These are phyloP conservation scores for Zaprionus ornatus DNA, from an alignment of 1,140 invertebrate species.

Conservation along the genomic window DNA sequence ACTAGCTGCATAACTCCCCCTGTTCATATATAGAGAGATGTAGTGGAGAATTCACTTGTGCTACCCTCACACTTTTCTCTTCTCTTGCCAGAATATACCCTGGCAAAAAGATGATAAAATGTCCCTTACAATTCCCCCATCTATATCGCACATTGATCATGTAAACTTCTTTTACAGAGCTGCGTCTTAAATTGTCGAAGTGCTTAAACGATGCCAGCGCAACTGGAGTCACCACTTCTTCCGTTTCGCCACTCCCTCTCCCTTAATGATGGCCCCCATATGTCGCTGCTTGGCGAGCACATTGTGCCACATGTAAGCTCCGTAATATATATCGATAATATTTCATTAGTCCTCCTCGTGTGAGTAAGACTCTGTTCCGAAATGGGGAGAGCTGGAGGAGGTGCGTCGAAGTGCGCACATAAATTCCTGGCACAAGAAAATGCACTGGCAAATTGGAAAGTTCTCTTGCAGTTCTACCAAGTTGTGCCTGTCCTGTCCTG, in stretches of 20 bases:
- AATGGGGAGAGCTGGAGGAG: neutral
- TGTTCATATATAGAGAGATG: too few relatives aligned
- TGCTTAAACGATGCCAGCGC: constrained; percentile 5
- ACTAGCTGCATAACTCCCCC: too few relatives aligned
- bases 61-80: too few relatives aligned
- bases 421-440: constrained; percentile 74
- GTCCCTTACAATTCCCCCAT: neutral
- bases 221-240: neutral
- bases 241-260: neutral
- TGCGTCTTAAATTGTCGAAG: constrained; percentile 3
- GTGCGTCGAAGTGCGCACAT: constrained; percentile 70
- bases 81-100: too few relatives aligned
- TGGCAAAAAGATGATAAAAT: neutral
- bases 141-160: neutral
- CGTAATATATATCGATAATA: constrained; percentile 80
- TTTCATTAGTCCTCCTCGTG: constrained; percentile 60
- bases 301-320: constrained; percentile 55
- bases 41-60: too few relatives aligned
- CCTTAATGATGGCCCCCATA: constrained; percentile 21
- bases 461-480: constrained; percentile 31
- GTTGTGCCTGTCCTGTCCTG: neutral
- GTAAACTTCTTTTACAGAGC: neutral
- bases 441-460: constrained; percentile 77
- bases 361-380: constrained; percentile 2
- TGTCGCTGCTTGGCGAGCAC: constrained; percentile 43